phyloP scores from a whole-genome alignment of 2,888 invertebrate species.

The Cryptocephalus moraei region DNA sequence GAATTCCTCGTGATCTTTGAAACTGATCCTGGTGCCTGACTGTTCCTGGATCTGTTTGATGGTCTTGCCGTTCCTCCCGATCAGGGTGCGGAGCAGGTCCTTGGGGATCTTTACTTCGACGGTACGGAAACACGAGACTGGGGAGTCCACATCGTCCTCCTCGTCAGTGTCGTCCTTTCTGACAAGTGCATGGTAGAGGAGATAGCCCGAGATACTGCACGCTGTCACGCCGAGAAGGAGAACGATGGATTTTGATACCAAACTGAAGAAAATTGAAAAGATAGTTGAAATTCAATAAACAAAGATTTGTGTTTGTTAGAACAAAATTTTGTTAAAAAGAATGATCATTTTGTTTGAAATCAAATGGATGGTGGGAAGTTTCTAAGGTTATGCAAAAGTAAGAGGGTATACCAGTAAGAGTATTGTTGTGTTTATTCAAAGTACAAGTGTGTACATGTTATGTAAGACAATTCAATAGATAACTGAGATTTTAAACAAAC shows the following conservation, averaged over 20 bases:
- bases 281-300: too few species aligned
- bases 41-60: constrained; percentile 65
- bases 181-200: constrained; percentile 57
- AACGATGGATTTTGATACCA: constrained; percentile 32
- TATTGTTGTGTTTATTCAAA: too few species aligned
- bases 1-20: constrained; percentile 41
- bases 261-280: constrained; percentile 17
- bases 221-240: constrained; percentile 55
- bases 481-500: too few species aligned
- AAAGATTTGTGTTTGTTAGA: too few species aligned
- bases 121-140: constrained; percentile 36
- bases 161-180: constrained; percentile 52
- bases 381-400: too few species aligned
- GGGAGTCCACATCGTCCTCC: constrained; percentile 24
- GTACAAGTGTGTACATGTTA: too few species aligned
- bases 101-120: constrained; percentile 52
- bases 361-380: too few species aligned
- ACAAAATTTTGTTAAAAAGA: too few species aligned
- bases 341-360: too few species aligned
- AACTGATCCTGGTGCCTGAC: constrained; percentile 52
- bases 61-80: constrained; percentile 67
- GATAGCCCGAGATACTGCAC: constrained; percentile 57
- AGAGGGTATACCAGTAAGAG: too few species aligned
- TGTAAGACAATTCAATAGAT: too few species aligned
- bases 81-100: constrained; percentile 53